A percentile compares a stretch with the other conserved stretches of the same genome.
Evolutionary conservation across 2,797 vertebrate species (phyloP).

Genomic region (Todus mexicanus): DNA sequence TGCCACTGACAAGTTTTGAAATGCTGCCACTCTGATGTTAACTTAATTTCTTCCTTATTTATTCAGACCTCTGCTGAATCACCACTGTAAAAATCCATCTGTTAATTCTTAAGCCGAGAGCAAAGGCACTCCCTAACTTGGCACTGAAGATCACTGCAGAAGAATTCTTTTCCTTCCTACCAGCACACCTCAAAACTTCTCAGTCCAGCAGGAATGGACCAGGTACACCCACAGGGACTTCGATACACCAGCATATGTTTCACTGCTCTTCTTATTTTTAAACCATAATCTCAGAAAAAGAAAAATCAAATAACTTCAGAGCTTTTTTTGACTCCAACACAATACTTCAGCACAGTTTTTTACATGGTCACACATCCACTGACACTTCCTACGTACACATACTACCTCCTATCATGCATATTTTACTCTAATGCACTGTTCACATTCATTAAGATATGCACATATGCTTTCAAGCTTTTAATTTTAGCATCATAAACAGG

Average conservation of each 20-base stretch:
- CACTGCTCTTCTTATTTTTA: not conserved
- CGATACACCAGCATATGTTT: not conserved
- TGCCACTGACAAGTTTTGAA: not conserved
- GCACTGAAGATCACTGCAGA: not conserved
- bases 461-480: not conserved
- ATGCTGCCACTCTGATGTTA: not conserved
- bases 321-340: not conserved
- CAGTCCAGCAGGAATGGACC: not conserved
- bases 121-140: slow-evolving; percentile 46
- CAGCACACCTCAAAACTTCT: not conserved
- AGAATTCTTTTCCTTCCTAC: not conserved
- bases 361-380: not conserved
- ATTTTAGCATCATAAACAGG: not conserved
- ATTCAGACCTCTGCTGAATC: slow-evolving; percentile 42
- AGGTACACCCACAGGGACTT: not conserved
- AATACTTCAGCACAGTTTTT: not conserved
- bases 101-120: slow-evolving; percentile 39
- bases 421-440: not conserved
- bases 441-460: not conserved
- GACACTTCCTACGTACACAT: not conserved
- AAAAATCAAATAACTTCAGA: not conserved
- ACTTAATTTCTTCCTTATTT: slow-evolving; percentile 40
- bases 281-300: not conserved
- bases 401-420: not conserved
- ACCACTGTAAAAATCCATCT: slow-evolving; percentile 6